Percentiles rank a stretch among this genome's conserved stretches.
phyloP scores from a whole-genome alignment of 1,140 invertebrate species.

The Formica exsecta region DNA sequence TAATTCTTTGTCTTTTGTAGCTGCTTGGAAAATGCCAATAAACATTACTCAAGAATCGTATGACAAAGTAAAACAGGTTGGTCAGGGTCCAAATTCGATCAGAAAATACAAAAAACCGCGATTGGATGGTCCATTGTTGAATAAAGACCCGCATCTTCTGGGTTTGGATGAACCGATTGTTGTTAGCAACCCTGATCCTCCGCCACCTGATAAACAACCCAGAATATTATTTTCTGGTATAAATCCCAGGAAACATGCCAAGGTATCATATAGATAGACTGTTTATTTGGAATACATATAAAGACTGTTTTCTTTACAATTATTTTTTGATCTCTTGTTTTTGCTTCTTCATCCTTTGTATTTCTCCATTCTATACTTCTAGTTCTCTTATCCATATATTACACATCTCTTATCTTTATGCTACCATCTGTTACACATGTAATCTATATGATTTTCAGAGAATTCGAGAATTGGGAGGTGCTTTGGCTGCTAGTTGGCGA shows the following conservation, averaged over 20 bases:
- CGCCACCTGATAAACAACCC: constrained; percentile 84
- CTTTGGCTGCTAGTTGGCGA: constrained; percentile 89
- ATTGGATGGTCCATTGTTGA: constrained; percentile 81
- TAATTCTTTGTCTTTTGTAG: constrained; percentile 86
- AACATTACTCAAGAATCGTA: constrained; percentile 95
- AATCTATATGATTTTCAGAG: constrained; percentile 86
- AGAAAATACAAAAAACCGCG: constrained; percentile 85
- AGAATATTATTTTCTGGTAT: constrained; percentile 86
- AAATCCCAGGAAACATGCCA: constrained; percentile 85
- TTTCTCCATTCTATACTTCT: neutral
- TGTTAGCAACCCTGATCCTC: constrained; percentile 85
- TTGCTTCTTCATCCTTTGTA: neutral
- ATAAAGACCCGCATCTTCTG: constrained; percentile 84
- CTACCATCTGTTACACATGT: neutral
- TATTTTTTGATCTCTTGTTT: neutral
- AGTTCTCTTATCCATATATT: neutral
- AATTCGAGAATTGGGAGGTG: constrained; percentile 92
- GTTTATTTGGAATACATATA: neutral
- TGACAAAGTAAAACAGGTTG: constrained; percentile 91
- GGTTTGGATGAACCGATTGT: constrained; percentile 83
- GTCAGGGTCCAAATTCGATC: constrained; percentile 85
- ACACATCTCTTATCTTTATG: neutral
- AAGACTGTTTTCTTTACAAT: neutral
- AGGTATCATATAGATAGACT: constrained; percentile 75
- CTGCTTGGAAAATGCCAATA: constrained; percentile 96